Percentiles rank a stretch among this genome's conserved stretches.
These are phyloP conservation scores for Acanthornis magna DNA, from an alignment of 2,797 vertebrate genomes.

Conservation along the genomic window DNA sequence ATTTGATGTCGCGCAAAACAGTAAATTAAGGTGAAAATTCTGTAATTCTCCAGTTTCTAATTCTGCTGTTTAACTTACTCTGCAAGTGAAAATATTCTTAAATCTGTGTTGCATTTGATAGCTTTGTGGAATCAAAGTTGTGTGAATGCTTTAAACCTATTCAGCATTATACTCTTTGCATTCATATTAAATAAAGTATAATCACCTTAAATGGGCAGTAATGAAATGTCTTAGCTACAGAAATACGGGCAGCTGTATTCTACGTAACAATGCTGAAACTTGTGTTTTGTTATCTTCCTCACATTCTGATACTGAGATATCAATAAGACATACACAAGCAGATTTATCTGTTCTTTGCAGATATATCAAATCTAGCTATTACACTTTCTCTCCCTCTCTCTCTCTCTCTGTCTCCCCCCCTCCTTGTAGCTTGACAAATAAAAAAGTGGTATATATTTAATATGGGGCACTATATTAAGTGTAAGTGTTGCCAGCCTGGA, in stretches of 20 bases:
- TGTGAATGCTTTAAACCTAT: not conserved
- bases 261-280: not conserved
- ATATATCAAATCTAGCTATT: not conserved
- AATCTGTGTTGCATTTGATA: not conserved
- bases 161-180: not conserved
- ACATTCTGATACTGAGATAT: conserved; percentile 3
- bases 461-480: not conserved
- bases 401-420: not conserved
- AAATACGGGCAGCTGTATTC: not conserved
- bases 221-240: not conserved
- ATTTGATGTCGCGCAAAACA: not conserved
- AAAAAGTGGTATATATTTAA: not conserved
- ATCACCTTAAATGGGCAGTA: not conserved
- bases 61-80: not conserved
- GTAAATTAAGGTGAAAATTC: not conserved
- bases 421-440: conserved; percentile 3
- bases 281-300: not conserved
- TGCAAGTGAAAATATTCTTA: not conserved
- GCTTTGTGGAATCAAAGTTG: not conserved
- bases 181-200: not conserved
- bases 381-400: not conserved
- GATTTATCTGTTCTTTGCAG: conserved; percentile 53
- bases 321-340: not conserved
- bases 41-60: not conserved
- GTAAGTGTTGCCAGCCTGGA: not conserved